A percentile compares a stretch with the other conserved stretches of the same genome.
Conservation (phyloP, 2,888 invertebrate genomes). For the Acleris sparsana region DNA sequence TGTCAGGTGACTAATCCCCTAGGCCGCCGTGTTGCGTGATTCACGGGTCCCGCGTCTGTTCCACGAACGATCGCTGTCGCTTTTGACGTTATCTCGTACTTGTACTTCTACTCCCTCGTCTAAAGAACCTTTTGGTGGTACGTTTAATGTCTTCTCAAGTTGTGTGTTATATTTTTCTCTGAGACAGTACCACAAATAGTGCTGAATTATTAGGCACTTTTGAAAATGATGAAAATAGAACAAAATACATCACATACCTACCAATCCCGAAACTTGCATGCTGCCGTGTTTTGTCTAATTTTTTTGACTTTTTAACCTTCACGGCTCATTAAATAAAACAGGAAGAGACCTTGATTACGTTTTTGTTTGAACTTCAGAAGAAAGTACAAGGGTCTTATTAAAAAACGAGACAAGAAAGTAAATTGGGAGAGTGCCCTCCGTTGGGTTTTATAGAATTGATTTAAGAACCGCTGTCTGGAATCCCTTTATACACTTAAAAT, state of each 20-base stretch:
- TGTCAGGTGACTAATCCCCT: constrained; percentile 31
- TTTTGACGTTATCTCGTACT: constrained; percentile 17
- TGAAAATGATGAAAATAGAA: neutral
- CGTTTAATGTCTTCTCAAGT: neutral
- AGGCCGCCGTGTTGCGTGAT: constrained; percentile 17
- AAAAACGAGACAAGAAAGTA: constrained; percentile 47
- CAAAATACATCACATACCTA: neutral
- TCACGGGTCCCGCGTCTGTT: constrained; percentile 33
- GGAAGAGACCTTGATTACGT: constrained; percentile 67
- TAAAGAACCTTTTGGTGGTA: constrained; percentile 1
- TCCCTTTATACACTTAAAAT: constrained; percentile 5
- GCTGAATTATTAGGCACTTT: no score
- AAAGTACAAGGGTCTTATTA: constrained; percentile 48
- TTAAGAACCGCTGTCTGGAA: constrained; percentile 9
- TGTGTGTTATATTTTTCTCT: neutral
- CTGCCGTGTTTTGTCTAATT: constrained; percentile 6
- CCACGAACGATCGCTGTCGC: constrained; percentile 14
- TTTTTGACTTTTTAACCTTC: constrained; percentile 56
- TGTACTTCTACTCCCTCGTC: neutral
- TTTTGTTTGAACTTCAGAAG: constrained; percentile 61
- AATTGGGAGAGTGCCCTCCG: constrained; percentile 47
- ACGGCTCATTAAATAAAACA: constrained; percentile 59
- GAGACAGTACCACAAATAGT: no score
- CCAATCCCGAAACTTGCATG: neutral
- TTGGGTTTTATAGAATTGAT: constrained; percentile 27